These are phyloP conservation scores for Platynereis dumerilii DNA, from an alignment of 2,888 invertebrate genomes.

Conservation along the genomic window DNA sequence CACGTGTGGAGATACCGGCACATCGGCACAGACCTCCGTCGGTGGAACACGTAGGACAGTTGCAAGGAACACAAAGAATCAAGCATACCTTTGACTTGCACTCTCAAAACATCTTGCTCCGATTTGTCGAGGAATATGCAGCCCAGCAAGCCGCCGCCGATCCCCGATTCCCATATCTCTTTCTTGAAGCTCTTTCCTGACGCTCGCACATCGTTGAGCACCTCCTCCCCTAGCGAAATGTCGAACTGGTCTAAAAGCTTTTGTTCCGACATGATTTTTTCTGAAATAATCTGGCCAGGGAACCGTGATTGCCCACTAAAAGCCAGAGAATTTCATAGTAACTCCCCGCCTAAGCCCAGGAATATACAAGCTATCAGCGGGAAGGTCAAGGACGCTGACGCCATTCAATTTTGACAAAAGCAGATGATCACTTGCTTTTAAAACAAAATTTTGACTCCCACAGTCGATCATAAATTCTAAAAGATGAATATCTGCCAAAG, in stretches of 20 bases:
- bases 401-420: not conserved
- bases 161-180: conserved; percentile 22
- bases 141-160: conserved; percentile 23
- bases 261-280: conserved; percentile 18
- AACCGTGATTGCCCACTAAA: conserved; percentile 5
- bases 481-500: no score
- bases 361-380: conserved; percentile 14
- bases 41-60: no score
- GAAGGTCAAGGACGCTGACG: conserved; percentile 26
- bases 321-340: conserved; percentile 4
- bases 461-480: no score
- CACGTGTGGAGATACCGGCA: not conserved
- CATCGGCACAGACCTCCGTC: not conserved
- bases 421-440: not conserved
- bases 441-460: not conserved
- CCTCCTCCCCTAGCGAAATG: conserved; percentile 18
- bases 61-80: no score
- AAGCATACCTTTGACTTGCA: no score
- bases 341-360: conserved; percentile 17
- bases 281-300: conserved; percentile 2
- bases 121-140: conserved; percentile 24
- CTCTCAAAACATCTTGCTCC: conserved; percentile 7
- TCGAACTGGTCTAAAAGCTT: conserved; percentile 22
- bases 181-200: conserved; percentile 13
- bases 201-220: conserved; percentile 18